Percentiles rank a stretch among this genome's conserved stretches.
These are phyloP conservation scores for Dolomedes plantarius DNA, from an alignment of 2,888 invertebrate species.

Conservation along the genomic window DNA sequence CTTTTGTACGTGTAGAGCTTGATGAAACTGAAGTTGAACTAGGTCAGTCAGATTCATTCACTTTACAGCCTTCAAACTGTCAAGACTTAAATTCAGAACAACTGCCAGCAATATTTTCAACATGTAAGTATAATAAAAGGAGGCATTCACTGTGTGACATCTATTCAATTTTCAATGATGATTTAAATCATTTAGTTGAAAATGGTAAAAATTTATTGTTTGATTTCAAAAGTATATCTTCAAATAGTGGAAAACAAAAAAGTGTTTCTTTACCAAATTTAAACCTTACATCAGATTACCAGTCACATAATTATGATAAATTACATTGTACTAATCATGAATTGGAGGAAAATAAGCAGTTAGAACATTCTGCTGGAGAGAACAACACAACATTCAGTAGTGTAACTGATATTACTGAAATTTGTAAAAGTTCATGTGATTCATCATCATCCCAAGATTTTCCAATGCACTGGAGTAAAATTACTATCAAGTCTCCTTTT, in stretches of 20 bases:
- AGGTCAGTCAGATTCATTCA: not conserved
- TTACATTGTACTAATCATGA: not conserved
- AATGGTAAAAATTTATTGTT: not conserved
- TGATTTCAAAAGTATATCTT: not conserved
- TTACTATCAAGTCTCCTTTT: not conserved
- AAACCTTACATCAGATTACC: not conserved
- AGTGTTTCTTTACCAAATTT: not conserved
- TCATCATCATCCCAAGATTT: conserved; percentile 2
- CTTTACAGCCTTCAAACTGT: not conserved
- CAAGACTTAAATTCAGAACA: not conserved
- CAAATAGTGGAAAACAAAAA: not conserved
- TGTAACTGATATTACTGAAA: not conserved
- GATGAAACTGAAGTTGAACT: not conserved
- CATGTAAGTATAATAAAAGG: not conserved
- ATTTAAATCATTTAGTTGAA: not conserved
- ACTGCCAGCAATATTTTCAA: not conserved
- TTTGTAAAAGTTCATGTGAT: not conserved
- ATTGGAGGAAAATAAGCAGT: not conserved
- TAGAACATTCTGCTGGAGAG: not conserved
- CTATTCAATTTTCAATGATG: not conserved
- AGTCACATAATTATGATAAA: not conserved
- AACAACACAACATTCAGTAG: not conserved
- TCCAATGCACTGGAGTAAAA: not conserved
- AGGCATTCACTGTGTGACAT: not conserved
- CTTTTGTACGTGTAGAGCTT: not conserved